Base-by-base conservation (phyloP, 2,888 invertebrate species). In the Hypolimnas misippus region DNA sequence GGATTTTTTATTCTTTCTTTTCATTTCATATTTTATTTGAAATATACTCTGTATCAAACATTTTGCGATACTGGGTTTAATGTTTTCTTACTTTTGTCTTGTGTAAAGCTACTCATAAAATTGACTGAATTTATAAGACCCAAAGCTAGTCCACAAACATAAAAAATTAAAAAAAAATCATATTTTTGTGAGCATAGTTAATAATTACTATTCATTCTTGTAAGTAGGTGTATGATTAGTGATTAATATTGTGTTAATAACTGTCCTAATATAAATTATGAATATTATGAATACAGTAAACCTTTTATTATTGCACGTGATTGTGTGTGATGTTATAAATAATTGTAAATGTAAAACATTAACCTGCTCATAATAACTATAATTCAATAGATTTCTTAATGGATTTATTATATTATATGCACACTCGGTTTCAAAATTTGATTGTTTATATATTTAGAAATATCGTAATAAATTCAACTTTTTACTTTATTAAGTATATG, bases 181-280 rank as follows among this genome's bases (percentile, higher is more conserved):
- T 68, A 60, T 67, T 66, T 68, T 62, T 66, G 61, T 64, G 63
- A 62, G 58, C 50, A 54, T 63, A 62, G 63, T 54, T 63, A 52
- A 50, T 62, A 55, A 44, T 57, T 44, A 59, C 56, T 66, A 59
- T 63, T 57, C 56, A 57, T 57, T 59, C 35, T 59, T 57, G 51
- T 63, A 66, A 61, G 46, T 66, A 64, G 61, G 58, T 62, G 65
- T 63, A 67, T 35, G 58, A 46, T 61, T 63, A 66, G 66, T 54
- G 65, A 63, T 63, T 57, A 65, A 46, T 4, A 5, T 21, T 5
- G 3, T 46, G 44, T 46, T 46, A 21, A 66, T 70, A 65, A 67
- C 63, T 63, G 63, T 71, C 68, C 65, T 69, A 67, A 70, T 66
- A 65, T 69, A 66, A 64, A 66, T 62, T 50, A 57, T 58, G 62